Evolutionary conservation across 2,888 invertebrate genomes (phyloP), one percentile per base, ranked within the genome.

Genomic region (Esperia sulphurella): DNA sequence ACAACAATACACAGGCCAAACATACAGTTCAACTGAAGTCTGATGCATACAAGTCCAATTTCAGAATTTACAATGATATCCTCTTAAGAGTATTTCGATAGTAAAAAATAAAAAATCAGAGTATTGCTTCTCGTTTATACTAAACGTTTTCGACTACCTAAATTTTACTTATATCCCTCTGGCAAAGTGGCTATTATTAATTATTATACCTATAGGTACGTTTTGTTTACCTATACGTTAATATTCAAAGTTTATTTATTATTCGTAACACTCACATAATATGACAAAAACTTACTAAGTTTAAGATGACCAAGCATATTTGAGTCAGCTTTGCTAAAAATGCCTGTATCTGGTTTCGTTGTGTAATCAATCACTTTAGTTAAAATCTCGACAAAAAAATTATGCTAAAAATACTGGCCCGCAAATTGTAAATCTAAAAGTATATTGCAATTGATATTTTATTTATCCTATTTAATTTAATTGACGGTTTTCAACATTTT

Each of bases 111-210:
- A 77, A 72, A 82, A 83, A 79, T 80, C 78, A 81, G 88, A 89
- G 86, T 89, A 89, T 89, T 89, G 88, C 88, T 88, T 89, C 77
- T 86, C 83, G 74, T 86, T 87, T 87, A 87, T 83, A 83, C 85
- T 87, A 85, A 78, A 83, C 70, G 82, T 84, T 86, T 85, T 84
- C 77, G 73, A 82, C 80, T 87, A 87, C 79, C 85, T 87, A 85
- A 78, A 64, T 73, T 78, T 75, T 77, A 80, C 63, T 74, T 73
- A 81, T 82, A 87, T 87, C 87, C 87, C 88, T 88, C 88, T 88
- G 88, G 86, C 87, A 68, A 74, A 68, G 65, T 75, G 61, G 66
- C 66, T 75, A 69, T 71, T 69, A 43, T 43, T 43, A 43, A 43
- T 46, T 46, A 39, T 50, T 52, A 48, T 42, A 55, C 51, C 61